Evolutionary conservation across 35 echinoderm and acorn worm species (phyloP).

Genomic region (Ophioderma brevispina): DNA sequence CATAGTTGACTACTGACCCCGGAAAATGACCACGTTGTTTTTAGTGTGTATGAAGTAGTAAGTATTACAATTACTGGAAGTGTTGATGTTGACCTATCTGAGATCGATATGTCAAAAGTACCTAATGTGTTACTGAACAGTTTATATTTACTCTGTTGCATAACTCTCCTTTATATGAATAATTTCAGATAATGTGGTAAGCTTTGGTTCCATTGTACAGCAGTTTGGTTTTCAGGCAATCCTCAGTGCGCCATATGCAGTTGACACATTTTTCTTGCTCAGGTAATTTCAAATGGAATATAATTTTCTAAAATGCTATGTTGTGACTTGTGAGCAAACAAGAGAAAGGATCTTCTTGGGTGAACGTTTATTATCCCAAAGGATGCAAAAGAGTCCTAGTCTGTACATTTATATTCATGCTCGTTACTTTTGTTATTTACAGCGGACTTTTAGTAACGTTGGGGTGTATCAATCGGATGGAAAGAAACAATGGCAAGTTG

Average conservation of each 20-base stretch:
- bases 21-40: too few species aligned
- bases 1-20: too few species aligned
- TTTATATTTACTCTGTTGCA: too few species aligned
- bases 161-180: not conserved
- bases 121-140: too few species aligned
- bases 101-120: too few species aligned
- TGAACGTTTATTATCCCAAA: not conserved
- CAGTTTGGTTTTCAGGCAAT: constrained; percentile 58
- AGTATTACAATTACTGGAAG: too few species aligned
- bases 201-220: not conserved
- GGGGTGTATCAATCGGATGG: constrained; percentile 53
- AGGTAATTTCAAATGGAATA: constrained; percentile 37
- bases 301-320: too few species aligned
- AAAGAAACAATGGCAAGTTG: constrained; percentile 35
- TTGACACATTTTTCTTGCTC: constrained; percentile 79
- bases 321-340: too few species aligned
- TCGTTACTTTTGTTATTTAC: not conserved
- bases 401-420: not conserved
- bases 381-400: not conserved
- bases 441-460: constrained; percentile 74
- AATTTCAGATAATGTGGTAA: not conserved
- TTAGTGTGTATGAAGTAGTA: too few species aligned
- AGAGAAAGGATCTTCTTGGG: too few species aligned
- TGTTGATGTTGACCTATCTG: too few species aligned
- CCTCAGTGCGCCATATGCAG: constrained; percentile 59